Percentiles rank a stretch among this genome's conserved stretches.
Evolutionary conservation across 2,797 vertebrate genomes (phyloP).

Genomic region (Tympanoctomys barrerae): DNA sequence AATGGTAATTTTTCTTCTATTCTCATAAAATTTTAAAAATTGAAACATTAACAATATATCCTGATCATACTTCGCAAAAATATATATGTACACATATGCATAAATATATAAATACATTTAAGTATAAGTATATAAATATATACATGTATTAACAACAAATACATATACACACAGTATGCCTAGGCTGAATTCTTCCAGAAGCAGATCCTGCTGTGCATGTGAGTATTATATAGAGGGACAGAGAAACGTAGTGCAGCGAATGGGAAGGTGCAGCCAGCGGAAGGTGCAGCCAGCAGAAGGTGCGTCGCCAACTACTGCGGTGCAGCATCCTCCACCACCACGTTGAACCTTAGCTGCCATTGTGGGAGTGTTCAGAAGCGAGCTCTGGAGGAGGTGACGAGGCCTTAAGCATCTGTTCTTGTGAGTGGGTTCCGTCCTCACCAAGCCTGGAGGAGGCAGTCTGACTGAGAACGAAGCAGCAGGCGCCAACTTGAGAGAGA

Average conservation of each 20-base stretch:
- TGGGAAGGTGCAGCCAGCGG: background rate
- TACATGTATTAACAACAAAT: background rate
- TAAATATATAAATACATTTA: background rate
- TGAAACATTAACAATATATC: background rate
- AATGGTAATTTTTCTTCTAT: too few relatives aligned
- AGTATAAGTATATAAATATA: background rate
- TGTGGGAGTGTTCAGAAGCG: background rate
- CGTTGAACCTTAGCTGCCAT: background rate
- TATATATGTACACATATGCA: background rate
- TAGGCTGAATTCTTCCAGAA: background rate
- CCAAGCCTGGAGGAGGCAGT: background rate
- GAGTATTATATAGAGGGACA: background rate
- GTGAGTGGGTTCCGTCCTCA: background rate
- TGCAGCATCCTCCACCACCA: background rate
- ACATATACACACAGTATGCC: background rate
- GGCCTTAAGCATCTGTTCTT: background rate
- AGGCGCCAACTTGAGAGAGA: background rate
- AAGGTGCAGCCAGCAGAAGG: too few relatives aligned
- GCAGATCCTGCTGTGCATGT: background rate
- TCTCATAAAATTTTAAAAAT: background rate
- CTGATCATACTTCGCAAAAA: background rate
- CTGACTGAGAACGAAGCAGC: background rate
- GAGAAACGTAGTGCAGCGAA: background rate
- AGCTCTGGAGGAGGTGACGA: background rate
- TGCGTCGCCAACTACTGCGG: background rate